Conservation (phyloP, 2,888 invertebrate genomes). For the Loripinus fragilis region DNA sequence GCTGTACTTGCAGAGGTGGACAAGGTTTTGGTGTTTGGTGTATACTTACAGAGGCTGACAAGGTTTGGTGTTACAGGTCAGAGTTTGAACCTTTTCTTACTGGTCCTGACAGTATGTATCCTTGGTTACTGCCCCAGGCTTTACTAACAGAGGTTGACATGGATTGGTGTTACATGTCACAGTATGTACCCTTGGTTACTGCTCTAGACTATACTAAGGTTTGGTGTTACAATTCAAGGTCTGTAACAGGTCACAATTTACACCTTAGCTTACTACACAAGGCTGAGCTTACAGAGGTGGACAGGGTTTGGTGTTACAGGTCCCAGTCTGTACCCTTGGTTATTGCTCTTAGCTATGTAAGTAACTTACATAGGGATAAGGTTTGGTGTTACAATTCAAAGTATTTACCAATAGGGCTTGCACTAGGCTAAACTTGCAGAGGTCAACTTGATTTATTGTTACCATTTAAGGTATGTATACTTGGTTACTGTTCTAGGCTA, state of each 20-base stretch:
- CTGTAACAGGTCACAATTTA: slow-evolving; percentile 87
- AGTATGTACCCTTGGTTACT: slow-evolving; percentile 87
- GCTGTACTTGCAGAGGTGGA: too few relatives aligned
- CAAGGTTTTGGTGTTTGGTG: too few relatives aligned
- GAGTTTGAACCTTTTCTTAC: too few relatives aligned
- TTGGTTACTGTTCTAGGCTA: slow-evolving; percentile 87
- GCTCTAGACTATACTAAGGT: slow-evolving; percentile 87
- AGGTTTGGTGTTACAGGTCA: slow-evolving; percentile 89
- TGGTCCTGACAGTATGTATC: slow-evolving; percentile 86
- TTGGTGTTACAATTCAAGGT: too few relatives aligned
- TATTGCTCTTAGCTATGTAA: too few relatives aligned
- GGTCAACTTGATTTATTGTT: slow-evolving; percentile 92
- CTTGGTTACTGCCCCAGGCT: slow-evolving; percentile 87
- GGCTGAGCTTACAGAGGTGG: too few relatives aligned
- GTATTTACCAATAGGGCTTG: slow-evolving; percentile 87
- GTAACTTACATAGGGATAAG: slow-evolving; percentile 89
- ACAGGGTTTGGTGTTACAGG: too few relatives aligned
- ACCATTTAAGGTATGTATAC: slow-evolving; percentile 86
- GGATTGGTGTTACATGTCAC: slow-evolving; percentile 89
- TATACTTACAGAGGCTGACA: slow-evolving; percentile 88
- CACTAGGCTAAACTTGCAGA: slow-evolving; percentile 84
- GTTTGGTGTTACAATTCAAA: slow-evolving; percentile 88
- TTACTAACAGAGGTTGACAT: slow-evolving; percentile 88
- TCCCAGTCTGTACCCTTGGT: too few relatives aligned
- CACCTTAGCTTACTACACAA: slow-evolving; percentile 86